Percentiles rank a stretch among this genome's conserved stretches.
phyloP scores from a whole-genome alignment of 1,140 invertebrate species.

The Cydia fagiglandana region DNA sequence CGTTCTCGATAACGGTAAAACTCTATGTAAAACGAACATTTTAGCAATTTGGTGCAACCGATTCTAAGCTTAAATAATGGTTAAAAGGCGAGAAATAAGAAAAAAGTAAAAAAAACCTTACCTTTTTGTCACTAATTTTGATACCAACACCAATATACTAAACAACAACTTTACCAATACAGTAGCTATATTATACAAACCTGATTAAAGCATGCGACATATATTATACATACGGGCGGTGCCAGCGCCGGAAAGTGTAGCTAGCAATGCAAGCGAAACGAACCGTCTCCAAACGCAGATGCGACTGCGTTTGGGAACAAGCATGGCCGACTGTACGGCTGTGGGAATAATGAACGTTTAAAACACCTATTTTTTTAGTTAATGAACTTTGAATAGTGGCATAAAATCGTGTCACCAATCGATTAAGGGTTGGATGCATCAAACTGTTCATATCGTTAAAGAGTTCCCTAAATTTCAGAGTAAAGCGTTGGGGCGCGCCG shows the following conservation, averaged over 20 bases:
- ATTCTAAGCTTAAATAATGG: not conserved
- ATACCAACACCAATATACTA: not conserved
- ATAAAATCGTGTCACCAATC: no score
- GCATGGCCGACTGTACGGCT: not conserved
- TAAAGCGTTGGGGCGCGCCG: no score
- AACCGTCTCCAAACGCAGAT: not conserved
- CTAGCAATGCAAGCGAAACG: not conserved
- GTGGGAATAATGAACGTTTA: not conserved
- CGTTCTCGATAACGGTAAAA: no score
- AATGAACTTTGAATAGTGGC: no score
- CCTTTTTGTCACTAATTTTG: not conserved
- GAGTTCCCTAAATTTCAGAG: no score
- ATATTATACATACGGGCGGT: not conserved
- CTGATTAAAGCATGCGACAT: conserved; percentile 2
- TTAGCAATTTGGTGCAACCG: no score
- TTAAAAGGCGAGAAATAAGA: not conserved
- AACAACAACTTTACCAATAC: not conserved
- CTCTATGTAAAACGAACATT: no score
- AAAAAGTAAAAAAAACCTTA: no score
- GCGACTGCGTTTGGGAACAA: not conserved
- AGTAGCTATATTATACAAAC: conserved; percentile 12
- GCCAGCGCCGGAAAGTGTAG: not conserved
- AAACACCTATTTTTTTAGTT: no score
- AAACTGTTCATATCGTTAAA: no score
- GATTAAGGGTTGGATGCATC: no score